Base-by-base conservation (phyloP, 1,140 invertebrate genomes). In the Zaprionus africanus region DNA sequence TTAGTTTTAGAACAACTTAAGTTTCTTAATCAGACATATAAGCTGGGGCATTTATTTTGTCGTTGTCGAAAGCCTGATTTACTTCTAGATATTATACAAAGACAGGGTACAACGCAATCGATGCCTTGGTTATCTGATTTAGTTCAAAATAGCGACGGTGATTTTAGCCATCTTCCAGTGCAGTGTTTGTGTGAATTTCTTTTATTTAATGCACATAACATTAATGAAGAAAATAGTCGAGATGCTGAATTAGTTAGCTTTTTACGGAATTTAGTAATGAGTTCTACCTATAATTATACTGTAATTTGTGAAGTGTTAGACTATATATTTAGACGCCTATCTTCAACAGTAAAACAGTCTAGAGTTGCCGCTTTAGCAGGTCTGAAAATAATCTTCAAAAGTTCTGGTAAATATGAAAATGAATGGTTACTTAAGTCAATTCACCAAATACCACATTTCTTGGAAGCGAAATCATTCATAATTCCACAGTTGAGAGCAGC, bases 101-200 rank as follows among this genome's bases (percentile, higher is more conserved):
- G 97, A 64, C 96, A 96, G 90, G 97, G 97, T 73, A 96, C 97
- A 12, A 96, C 96, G 19, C 97, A 97, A 74, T 97, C 98, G 22
- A 99, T 99, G 98, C 98, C 98, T 5, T 99, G 98, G 98, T 94
- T 99, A 41, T 97, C 98, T 13, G 98, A 99, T 92, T 93, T 99
- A 34, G 97, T 99, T 13, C 97, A 98, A 78, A 98, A 97, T 76
- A 97, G 97, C 80, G 97, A 98, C 86, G 94, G 95, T 91, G 93
- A 92, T 54, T 92, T 92, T 22, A 91, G 82, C 76, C 90, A 93
- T 57, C 77, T 99, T 9, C 98, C 98, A 0, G 98, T 99, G 24
- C 98, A 99, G 85, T 99, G 98, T 93, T 94, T 99, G 6, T 99
- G 98, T 94, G 98, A 99, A 93, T 99, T 99, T 93, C 94, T 99